These are phyloP conservation scores for Meloidogyne hapla DNA, from an alignment of 1,140 invertebrate genomes.

Conservation along the genomic window DNA sequence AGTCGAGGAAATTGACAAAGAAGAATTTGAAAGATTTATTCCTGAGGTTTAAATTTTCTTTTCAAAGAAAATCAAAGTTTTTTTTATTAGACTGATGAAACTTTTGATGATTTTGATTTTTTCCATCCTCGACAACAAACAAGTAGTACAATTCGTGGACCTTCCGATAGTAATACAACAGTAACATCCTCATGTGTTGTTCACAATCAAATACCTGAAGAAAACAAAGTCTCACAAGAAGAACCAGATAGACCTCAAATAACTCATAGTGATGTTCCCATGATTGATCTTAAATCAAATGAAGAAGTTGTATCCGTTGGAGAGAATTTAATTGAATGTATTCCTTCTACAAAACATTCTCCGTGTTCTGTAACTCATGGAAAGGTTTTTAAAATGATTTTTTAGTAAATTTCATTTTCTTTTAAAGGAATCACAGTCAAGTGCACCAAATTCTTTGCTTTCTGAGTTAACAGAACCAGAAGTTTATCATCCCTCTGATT, in stretches of 20 bases:
- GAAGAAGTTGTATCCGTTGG: background rate
- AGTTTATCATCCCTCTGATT: conserved; percentile 24
- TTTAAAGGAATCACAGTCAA: background rate
- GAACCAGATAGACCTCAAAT: background rate
- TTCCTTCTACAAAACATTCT: background rate
- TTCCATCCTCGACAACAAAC: conserved; percentile 28
- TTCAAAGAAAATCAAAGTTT: background rate
- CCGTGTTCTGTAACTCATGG: background rate
- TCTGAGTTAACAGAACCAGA: conserved; percentile 22
- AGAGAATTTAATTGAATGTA: background rate
- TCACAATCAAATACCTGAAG: conserved; percentile 12
- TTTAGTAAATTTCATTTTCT: background rate
- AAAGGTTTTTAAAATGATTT: background rate
- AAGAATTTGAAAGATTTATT: background rate
- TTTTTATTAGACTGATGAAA: background rate
- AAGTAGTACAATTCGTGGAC: conserved; percentile 20
- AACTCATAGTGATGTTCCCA: background rate
- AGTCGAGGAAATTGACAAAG: background rate
- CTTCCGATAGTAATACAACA: background rate
- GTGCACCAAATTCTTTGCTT: background rate
- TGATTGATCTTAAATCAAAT: background rate
- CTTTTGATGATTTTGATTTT: conserved; percentile 38
- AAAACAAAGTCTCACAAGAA: background rate
- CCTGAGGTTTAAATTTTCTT: background rate
- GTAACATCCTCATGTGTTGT: background rate